These are phyloP conservation scores for Pseudomyrmex pallidus DNA, from an alignment of 1,140 invertebrate genomes.

Conservation along the genomic window DNA sequence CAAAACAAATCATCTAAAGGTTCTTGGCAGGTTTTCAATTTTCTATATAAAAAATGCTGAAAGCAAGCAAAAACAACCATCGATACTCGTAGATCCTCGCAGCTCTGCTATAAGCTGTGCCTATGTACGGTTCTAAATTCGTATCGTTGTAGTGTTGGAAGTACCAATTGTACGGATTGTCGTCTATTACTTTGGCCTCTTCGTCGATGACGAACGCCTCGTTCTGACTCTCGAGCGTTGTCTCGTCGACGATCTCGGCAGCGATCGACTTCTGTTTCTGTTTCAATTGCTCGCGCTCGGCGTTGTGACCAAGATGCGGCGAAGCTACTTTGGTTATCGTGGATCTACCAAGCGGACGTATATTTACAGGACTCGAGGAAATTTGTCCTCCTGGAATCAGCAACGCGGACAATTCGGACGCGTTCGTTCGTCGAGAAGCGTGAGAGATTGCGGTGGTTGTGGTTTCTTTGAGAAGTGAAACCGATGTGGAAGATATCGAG, in stretches of 20 bases:
- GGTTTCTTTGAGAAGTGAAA: constrained; percentile 35
- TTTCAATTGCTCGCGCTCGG: constrained; percentile 65
- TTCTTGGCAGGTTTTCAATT: neutral
- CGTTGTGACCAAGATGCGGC: constrained; percentile 77
- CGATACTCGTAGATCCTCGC: constrained; percentile 40
- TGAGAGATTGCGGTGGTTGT: constrained; percentile 48
- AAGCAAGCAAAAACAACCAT: constrained; percentile 58
- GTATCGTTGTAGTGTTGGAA: constrained; percentile 92
- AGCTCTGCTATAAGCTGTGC: constrained; percentile 74
- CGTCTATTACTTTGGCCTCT: constrained; percentile 72
- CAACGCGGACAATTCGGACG: constrained; percentile 85
- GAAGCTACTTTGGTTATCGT: constrained; percentile 89
- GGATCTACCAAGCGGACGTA: constrained; percentile 83
- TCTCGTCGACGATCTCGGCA: constrained; percentile 46
- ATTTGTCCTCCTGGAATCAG: constrained; percentile 87
- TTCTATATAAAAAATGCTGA: constrained; percentile 32
- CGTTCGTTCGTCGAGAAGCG: constrained; percentile 71
- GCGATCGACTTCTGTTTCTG: constrained; percentile 58
- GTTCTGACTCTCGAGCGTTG: constrained; percentile 36
- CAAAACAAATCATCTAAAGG: neutral
- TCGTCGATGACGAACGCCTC: constrained; percentile 55
- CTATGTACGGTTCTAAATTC: constrained; percentile 88
- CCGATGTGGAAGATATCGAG: constrained; percentile 19
- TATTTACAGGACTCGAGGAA: constrained; percentile 70
- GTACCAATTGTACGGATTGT: constrained; percentile 90